Conservation (phyloP, 2,113 vertebrate genomes). For the Bubo scandiacus region DNA sequence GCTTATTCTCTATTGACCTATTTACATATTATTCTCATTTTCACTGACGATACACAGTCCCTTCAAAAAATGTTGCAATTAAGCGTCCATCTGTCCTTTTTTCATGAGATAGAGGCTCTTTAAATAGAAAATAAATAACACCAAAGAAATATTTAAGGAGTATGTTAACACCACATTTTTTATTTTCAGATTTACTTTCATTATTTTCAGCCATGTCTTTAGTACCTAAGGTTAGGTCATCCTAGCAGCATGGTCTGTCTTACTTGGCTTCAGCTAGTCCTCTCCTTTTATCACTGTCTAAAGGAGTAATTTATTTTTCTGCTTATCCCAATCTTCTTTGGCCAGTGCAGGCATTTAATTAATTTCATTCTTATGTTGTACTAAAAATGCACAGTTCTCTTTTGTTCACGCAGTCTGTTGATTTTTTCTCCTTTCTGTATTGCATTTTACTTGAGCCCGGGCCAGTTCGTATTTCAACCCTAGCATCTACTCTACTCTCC, state of each 20-base stretch:
- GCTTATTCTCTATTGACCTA: background rate
- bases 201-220: background rate
- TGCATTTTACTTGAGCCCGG: background rate
- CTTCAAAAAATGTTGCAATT: background rate
- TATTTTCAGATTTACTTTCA: background rate
- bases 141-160: background rate
- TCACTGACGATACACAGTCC: background rate
- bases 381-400: conserved; percentile 2
- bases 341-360: conserved; percentile 6
- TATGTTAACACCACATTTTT: background rate
- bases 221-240: background rate
- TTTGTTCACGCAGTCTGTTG: background rate
- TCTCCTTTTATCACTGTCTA: conserved; percentile 7
- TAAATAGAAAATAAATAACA: background rate
- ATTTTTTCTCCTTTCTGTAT: background rate
- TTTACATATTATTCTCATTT: background rate
- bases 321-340: conserved; percentile 39
- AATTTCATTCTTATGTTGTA: conserved; percentile 3
- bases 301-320: conserved; percentile 57
- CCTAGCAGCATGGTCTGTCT: background rate
- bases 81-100: background rate
- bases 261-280: background rate
- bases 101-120: background rate
- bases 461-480: background rate
- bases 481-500: background rate